Conservation (phyloP, 2,113 vertebrate species). For the Acanthisitta chloris region DNA sequence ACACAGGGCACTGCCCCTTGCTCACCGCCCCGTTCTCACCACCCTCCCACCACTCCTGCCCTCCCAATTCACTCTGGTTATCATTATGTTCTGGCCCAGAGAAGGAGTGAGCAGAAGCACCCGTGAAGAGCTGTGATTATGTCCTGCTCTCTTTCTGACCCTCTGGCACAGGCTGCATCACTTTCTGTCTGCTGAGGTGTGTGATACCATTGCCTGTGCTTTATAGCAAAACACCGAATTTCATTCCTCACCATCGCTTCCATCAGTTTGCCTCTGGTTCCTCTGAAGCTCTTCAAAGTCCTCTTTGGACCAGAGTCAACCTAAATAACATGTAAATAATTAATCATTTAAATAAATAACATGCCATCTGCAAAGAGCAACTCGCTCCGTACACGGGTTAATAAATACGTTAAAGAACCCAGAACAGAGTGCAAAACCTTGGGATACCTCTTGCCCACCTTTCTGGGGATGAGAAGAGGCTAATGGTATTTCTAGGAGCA, state of each 20-base stretch:
- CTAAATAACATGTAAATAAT: conserved; percentile 58
- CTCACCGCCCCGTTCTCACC: fast-evolving
- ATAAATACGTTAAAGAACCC: conserved; percentile 40
- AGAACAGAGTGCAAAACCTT: not conserved
- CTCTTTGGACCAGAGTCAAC: conserved; percentile 34
- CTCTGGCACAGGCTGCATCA: not conserved
- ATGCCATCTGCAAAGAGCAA: not conserved
- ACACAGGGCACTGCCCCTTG: not conserved
- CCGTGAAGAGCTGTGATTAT: not conserved
- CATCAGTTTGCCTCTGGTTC: not conserved
- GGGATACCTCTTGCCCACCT: not conserved
- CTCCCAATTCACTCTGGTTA: not conserved
- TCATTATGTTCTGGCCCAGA: not conserved
- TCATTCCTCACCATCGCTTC: not conserved
- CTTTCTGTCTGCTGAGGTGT: not conserved
- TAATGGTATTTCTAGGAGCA: not conserved
- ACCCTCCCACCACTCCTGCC: not conserved
- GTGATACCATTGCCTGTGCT: not conserved
- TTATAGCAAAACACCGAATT: not conserved
- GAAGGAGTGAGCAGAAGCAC: not conserved
- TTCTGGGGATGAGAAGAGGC: not conserved
- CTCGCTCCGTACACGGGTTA: not conserved
- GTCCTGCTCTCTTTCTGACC: not conserved
- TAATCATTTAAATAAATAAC: conserved; percentile 65
- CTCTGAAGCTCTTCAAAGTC: not conserved